Evolutionary conservation across 2,797 vertebrate genomes (phyloP).

Genomic region (Delichon dasypus): DNA sequence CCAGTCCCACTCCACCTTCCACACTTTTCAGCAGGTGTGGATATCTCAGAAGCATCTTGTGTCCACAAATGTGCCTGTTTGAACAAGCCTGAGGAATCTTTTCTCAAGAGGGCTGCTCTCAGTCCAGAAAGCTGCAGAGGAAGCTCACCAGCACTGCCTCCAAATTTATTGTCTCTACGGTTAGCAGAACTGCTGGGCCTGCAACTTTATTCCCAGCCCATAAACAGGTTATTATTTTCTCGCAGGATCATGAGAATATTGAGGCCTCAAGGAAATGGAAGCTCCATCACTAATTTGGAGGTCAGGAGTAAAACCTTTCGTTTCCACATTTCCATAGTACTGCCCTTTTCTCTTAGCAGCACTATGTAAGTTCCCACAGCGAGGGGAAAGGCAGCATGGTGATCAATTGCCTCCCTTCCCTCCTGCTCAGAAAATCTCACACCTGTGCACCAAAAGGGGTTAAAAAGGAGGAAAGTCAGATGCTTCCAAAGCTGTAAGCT

Average conservation of each 20-base stretch:
- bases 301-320: not conserved
- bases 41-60: not conserved
- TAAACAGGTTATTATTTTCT: not conserved
- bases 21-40: rapidly evolving
- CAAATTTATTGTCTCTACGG: not conserved
- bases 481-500: not conserved
- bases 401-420: not conserved
- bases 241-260: not conserved
- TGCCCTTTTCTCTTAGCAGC: not conserved
- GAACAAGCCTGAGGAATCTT: not conserved
- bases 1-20: not conserved
- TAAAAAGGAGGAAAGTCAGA: not conserved
- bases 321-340: not conserved
- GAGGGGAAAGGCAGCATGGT: not conserved
- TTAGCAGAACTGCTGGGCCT: not conserved
- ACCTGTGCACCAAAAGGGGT: not conserved
- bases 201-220: not conserved
- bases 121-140: not conserved
- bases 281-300: not conserved
- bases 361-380: not conserved
- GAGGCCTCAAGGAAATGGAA: not conserved
- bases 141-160: not conserved
- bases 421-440: not conserved
- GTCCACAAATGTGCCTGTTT: not conserved
- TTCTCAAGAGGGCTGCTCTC: not conserved